Evolutionary conservation across 1,140 invertebrate species (phyloP).

Genomic region (Ips typographus): DNA sequence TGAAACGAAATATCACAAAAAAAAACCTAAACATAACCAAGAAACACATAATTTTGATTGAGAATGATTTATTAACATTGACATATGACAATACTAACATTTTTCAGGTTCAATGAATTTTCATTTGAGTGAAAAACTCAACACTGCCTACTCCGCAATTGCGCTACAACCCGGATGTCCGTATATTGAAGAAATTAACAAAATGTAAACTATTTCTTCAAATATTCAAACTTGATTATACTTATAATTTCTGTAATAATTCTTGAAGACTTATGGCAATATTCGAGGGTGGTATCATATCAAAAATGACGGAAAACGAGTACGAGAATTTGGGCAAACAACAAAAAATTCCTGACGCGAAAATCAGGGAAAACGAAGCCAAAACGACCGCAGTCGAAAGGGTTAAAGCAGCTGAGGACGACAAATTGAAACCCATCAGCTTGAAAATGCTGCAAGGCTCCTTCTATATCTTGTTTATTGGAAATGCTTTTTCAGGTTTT

Average conservation of each 20-base stretch:
- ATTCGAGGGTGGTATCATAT: constrained; percentile 69
- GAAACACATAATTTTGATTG: no score
- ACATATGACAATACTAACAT: background rate
- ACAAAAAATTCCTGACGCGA: constrained; percentile 51
- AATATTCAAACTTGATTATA: constrained; percentile 7
- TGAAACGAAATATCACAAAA: no score
- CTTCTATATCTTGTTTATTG: constrained; percentile 64
- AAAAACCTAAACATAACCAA: no score
- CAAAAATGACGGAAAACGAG: constrained; percentile 70
- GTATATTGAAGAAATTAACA: constrained; percentile 67
- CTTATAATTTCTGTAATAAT: constrained; percentile 6
- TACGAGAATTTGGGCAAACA: constrained; percentile 65
- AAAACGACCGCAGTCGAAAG: constrained; percentile 44
- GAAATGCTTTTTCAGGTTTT: constrained; percentile 57
- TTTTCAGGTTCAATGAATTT: constrained; percentile 64
- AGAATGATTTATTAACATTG: background rate
- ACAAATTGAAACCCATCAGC: constrained; percentile 61
- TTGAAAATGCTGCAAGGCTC: constrained; percentile 66
- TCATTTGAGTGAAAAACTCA: constrained; percentile 71
- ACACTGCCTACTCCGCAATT: constrained; percentile 71
- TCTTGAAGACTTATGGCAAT: constrained; percentile 64
- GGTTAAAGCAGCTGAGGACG: constrained; percentile 43
- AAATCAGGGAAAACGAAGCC: constrained; percentile 46
- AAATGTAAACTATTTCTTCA: constrained; percentile 56
- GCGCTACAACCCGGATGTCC: constrained; percentile 72